Percentiles rank a stretch among this genome's conserved stretches.
These are phyloP conservation scores for Adelges cooleyi DNA, from an alignment of 1,140 invertebrate genomes.

Conservation along the genomic window DNA sequence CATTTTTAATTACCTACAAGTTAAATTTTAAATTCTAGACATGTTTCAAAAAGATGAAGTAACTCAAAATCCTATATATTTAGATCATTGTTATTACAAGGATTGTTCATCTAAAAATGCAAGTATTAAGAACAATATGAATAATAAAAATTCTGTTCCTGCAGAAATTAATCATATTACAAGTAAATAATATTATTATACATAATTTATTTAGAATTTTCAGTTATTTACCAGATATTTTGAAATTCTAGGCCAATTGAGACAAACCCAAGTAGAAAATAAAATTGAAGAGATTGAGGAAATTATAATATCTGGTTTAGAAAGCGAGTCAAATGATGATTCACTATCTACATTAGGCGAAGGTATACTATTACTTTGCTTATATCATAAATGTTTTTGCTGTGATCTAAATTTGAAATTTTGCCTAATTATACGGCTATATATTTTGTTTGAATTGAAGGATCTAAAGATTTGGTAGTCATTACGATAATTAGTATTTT, in stretches of 20 bases:
- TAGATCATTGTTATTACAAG: conserved; percentile 18
- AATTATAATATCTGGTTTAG: neutral
- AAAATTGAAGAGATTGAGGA: conserved; percentile 3
- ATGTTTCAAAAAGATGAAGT: neutral
- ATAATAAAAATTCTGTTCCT: neutral
- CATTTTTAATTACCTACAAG: neutral
- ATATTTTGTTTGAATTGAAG: too few relatives aligned
- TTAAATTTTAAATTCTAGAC: neutral
- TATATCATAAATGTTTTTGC: too few relatives aligned
- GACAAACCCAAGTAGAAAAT: neutral
- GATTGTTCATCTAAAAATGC: neutral
- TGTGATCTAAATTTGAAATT: too few relatives aligned
- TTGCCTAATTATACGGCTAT: too few relatives aligned
- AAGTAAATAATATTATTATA: neutral
- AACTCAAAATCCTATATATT: neutral
- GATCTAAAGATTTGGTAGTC: too few relatives aligned
- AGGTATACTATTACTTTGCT: neutral
- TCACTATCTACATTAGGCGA: neutral
- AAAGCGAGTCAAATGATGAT: neutral
- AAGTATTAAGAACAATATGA: neutral
- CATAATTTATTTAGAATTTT: too few relatives aligned
- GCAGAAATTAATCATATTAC: neutral
- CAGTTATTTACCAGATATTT: too few relatives aligned
- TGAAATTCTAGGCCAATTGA: neutral
- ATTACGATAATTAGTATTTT: too few relatives aligned